A percentile compares a stretch with the other conserved stretches of the same genome.
Conservation (phyloP, 2,888 invertebrate genomes). For the Deladenus siricidicola region DNA sequence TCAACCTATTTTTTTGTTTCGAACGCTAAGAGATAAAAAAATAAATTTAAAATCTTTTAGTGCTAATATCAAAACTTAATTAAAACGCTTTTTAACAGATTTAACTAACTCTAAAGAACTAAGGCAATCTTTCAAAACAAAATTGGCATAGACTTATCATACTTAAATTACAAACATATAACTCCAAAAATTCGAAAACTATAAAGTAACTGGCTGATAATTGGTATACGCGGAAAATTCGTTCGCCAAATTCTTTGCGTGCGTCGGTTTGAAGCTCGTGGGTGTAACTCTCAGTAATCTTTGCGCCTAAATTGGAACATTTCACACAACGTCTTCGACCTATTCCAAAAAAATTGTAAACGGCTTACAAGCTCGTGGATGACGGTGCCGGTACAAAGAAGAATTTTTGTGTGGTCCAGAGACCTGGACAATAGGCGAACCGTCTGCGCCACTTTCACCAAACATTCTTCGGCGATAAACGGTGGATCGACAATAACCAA, state of each 20-base stretch:
- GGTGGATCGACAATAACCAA: slow-evolving; percentile 87
- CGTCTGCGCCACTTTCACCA: slow-evolving; percentile 27
- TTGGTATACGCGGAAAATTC: slow-evolving; percentile 84
- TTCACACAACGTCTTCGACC: neutral
- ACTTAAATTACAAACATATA: too few species aligned
- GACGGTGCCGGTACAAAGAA: slow-evolving; percentile 75
- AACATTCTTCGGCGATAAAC: slow-evolving; percentile 67
- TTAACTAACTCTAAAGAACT: too few species aligned
- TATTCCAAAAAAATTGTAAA: neutral
- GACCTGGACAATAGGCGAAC: slow-evolving; percentile 60
- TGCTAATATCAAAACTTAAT: too few species aligned
- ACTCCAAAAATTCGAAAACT: too few species aligned
- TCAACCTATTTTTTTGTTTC: too few species aligned
- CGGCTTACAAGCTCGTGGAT: slow-evolving; percentile 64
- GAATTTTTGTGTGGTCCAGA: slow-evolving; percentile 62
- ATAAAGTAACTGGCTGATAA: slow-evolving; percentile 54
- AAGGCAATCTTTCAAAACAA: too few species aligned
- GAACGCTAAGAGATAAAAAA: too few species aligned
- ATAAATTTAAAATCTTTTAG: too few species aligned
- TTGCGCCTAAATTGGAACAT: slow-evolving; percentile 8
- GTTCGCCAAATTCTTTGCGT: slow-evolving; percentile 81
- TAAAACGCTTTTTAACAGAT: too few species aligned
- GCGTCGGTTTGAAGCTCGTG: slow-evolving; percentile 70
- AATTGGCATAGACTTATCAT: too few species aligned
- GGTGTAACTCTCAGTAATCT: slow-evolving; percentile 21